Percentiles rank a stretch among this genome's conserved stretches.
These are phyloP conservation scores for Cheilosia scutellata DNA, from an alignment of 2,888 invertebrate genomes.

Conservation along the genomic window DNA sequence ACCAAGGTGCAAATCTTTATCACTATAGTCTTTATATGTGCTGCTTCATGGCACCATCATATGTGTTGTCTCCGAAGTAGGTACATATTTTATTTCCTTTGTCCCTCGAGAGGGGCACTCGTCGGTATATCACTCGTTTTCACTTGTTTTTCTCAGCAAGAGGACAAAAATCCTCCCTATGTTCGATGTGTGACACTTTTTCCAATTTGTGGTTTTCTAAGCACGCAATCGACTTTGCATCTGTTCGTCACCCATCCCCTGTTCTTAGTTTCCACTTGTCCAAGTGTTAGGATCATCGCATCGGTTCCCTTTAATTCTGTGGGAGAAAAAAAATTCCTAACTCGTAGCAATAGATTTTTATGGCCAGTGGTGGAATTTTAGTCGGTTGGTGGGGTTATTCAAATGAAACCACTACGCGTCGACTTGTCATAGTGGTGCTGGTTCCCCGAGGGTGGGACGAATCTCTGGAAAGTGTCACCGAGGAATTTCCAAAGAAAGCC, in stretches of 20 bases:
- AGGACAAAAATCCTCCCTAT: constrained; percentile 28
- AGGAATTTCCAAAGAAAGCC: constrained; percentile 70
- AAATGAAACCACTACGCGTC: constrained; percentile 71
- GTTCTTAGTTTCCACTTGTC: constrained; percentile 61
- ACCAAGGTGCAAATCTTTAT: constrained; percentile 59
- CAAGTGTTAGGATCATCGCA: constrained; percentile 40
- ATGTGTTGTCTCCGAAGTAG: not conserved
- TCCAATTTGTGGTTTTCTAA: constrained; percentile 73
- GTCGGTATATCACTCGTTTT: not conserved
- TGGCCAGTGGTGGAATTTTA: constrained; percentile 64
- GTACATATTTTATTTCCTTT: constrained; percentile 1
- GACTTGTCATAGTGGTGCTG: constrained; percentile 46
- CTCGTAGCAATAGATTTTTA: constrained; percentile 70
- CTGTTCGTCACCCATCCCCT: constrained; percentile 46
- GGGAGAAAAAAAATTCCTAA: constrained; percentile 38
- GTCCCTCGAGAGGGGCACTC: constrained; percentile 12
- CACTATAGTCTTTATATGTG: not conserved
- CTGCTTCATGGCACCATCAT: not conserved
- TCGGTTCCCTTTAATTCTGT: constrained; percentile 21
- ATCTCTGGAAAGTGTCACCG: constrained; percentile 65
- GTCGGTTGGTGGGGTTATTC: constrained; percentile 62
- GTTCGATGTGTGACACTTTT: constrained; percentile 58
- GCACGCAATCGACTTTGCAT: constrained; percentile 66
- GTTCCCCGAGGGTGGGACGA: constrained; percentile 25
- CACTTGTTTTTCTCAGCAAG: constrained; percentile 30